Evolutionary conservation across 2,888 invertebrate species (phyloP), one percentile per base, ranked within the genome.

Genomic region (Acanthopleura granulata): DNA sequence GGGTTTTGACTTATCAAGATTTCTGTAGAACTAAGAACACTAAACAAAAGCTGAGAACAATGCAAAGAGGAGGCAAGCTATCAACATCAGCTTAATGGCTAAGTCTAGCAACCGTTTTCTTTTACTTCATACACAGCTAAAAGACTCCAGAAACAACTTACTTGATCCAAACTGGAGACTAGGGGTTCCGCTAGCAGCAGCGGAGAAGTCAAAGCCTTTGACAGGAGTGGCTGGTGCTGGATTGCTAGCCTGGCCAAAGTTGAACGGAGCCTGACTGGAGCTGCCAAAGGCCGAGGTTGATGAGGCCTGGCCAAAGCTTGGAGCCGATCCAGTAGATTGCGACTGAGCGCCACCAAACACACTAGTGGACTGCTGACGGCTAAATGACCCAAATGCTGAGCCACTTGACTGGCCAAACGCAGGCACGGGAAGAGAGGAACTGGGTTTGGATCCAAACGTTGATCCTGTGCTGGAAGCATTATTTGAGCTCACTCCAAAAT

Each of bases 141-240:
- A 40, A 40, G 9, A 40, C 9, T 40, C 40, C 40, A 40, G 40
- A 40, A 9, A 40, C 12, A n/a, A 66, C 66, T 66, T 27, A 66
- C 66, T 6, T 27, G 66, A 22, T 27, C 66, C 66, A 25, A 66
- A 66, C 16, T 27, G 22, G 14, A 66, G 66, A 66, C 66, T 66
- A 27, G 66, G 66, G 22, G 66, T 27, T 16, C 66, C 66, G 18
- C 57, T 22, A 27, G 66, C 66, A 22, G 66, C 66, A 66, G 66
- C 66, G 25, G 25, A 6, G 66, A 66, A 66, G 66, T 66, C 66
- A 27, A 66, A 66, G 6, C 66, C 66, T 66, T 66, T 66, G 15
- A 66, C 66, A 66, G 66, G 66, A 16, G 66, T 66, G 16, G 66
- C 18, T 18, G 66, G 66, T 22, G 29, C 25, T 27, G 22, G 3